These are phyloP conservation scores for Erpobdella octoculata DNA, from an alignment of 2,888 invertebrate genomes.

Conservation along the genomic window DNA sequence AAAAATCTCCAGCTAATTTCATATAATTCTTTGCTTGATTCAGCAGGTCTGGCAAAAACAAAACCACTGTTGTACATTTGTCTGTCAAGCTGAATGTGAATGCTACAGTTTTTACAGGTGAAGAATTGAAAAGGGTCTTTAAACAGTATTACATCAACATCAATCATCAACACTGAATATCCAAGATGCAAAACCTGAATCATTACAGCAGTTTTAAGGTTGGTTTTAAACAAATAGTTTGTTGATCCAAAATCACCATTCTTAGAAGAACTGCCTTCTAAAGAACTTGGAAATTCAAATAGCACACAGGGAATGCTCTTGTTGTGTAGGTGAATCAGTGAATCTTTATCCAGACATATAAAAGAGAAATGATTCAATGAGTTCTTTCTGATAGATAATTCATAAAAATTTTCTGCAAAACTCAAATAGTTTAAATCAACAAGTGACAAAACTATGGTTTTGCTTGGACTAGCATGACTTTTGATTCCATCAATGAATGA, in stretches of 20 bases:
- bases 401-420: constrained; percentile 35
- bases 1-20: constrained; percentile 31
- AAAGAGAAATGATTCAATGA: constrained; percentile 33
- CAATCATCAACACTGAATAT: constrained; percentile 32
- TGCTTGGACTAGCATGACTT: not conserved
- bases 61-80: constrained; percentile 36
- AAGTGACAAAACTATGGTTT: constrained; percentile 18
- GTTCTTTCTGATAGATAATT: constrained; percentile 29
- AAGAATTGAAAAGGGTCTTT: constrained; percentile 35
- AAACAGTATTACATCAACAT: constrained; percentile 36
- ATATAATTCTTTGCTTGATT: constrained; percentile 29
- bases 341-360: constrained; percentile 30
- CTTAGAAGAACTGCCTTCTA: not conserved
- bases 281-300: not conserved
- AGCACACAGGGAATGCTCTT: constrained; percentile 3
- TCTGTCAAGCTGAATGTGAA: constrained; percentile 35
- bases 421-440: constrained; percentile 31
- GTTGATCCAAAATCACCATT: constrained; percentile 32
- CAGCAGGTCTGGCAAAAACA: constrained; percentile 31
- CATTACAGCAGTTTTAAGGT: constrained; percentile 35
- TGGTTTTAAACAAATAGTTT: constrained; percentile 33
- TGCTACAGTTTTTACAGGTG: constrained; percentile 34
- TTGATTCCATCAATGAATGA: not conserved
- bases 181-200: constrained; percentile 31
- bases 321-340: not conserved